phyloP scores from a whole-genome alignment of 2,797 vertebrate genomes.

The Macropodus opercularis region DNA sequence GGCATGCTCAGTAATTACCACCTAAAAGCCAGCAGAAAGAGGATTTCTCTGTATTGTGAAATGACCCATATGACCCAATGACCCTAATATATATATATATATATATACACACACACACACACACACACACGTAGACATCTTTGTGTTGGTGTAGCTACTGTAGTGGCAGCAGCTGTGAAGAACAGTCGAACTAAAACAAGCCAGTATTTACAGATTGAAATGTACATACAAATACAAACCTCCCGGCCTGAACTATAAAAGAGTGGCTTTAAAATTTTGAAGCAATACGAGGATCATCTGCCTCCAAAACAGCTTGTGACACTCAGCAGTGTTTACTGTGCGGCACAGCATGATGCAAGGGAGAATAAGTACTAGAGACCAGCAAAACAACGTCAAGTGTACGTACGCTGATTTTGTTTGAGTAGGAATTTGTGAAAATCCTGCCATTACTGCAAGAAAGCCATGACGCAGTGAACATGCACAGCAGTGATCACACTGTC shows the following conservation, averaged over 20 bases:
- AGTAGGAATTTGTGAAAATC: conserved; percentile 1
- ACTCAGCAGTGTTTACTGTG: not conserved
- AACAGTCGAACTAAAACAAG: conserved; percentile 11
- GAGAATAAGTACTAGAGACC: not conserved
- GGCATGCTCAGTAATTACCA: conserved; percentile 39
- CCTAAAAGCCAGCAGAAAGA: conserved; percentile 30
- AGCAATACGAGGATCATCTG: not conserved
- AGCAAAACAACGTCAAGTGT: not conserved
- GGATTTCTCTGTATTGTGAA: conserved; percentile 13
- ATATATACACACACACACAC: too few species aligned
- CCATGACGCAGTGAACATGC: not conserved
- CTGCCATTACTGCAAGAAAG: conserved; percentile 9
- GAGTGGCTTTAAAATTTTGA: not conserved
- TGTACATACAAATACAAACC: conserved; percentile 9
- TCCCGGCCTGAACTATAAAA: not conserved
- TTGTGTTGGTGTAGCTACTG: too few species aligned
- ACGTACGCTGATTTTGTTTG: not conserved
- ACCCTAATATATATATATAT: too few species aligned
- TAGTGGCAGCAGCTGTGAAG: conserved; percentile 10
- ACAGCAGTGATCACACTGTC: not conserved
- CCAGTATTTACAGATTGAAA: conserved; percentile 1
- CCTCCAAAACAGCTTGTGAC: not conserved
- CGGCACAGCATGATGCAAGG: not conserved
- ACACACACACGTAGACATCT: too few species aligned
- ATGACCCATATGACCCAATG: too few species aligned